Evolutionary conservation across 2,797 vertebrate genomes (phyloP).

Genomic region (Argya squamiceps): DNA sequence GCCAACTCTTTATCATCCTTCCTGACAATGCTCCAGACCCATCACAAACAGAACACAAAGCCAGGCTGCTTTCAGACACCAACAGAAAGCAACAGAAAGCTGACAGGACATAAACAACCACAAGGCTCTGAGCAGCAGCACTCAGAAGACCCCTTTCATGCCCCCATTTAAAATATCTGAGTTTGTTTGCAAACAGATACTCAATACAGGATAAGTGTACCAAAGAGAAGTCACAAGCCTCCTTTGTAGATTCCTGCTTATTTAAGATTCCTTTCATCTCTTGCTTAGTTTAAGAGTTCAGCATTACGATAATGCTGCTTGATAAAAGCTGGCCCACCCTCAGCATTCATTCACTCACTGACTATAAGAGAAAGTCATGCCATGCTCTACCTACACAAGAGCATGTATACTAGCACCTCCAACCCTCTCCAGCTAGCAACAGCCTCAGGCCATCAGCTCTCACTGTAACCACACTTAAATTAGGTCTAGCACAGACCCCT

Average conservation of each 20-base stretch:
- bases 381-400: not conserved
- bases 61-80: not conserved
- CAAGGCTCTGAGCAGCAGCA: not conserved
- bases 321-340: not conserved
- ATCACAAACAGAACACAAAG: not conserved
- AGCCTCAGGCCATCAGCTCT: not conserved
- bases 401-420: not conserved
- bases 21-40: not conserved
- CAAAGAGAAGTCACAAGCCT: not conserved
- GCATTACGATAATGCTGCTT: not conserved
- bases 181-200: not conserved
- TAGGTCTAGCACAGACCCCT: not conserved
- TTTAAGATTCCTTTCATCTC: not conserved
- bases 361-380: not conserved
- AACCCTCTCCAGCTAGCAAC: not conserved
- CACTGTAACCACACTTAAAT: not conserved
- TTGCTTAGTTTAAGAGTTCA: not conserved
- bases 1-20: not conserved
- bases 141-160: not conserved
- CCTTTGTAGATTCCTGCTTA: not conserved
- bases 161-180: not conserved
- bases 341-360: not conserved
- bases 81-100: not conserved
- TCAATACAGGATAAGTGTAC: not conserved
- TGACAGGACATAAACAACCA: constrained; percentile 21